Conservation (phyloP, 2,888 invertebrate species). For the Cyclophora punctaria region DNA sequence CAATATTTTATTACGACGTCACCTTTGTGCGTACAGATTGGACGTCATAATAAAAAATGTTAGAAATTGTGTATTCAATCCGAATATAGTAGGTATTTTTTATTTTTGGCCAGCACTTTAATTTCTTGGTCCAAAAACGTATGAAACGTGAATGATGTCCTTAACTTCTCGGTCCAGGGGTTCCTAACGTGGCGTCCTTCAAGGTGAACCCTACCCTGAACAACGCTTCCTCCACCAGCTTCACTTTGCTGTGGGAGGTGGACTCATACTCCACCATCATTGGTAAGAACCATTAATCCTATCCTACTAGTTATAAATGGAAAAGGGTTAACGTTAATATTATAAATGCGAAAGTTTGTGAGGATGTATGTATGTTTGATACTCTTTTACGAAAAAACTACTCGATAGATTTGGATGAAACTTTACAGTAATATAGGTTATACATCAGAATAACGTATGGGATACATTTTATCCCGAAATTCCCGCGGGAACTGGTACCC, state of each 20-base stretch:
- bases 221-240: constrained; percentile 69
- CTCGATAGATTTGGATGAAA: neutral
- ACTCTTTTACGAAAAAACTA: neutral
- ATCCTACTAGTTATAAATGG: too few relatives aligned
- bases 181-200: constrained; percentile 81
- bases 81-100: too few relatives aligned
- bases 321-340: too few relatives aligned
- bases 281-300: constrained; percentile 62
- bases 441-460: neutral
- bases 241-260: constrained; percentile 88
- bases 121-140: too few relatives aligned
- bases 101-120: too few relatives aligned
- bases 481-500: too few relatives aligned
- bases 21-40: too few relatives aligned
- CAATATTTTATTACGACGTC: too few relatives aligned
- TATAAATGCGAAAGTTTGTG: too few relatives aligned
- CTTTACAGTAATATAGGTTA: neutral
- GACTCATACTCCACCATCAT: constrained; percentile 87
- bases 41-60: too few relatives aligned
- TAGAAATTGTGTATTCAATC: too few relatives aligned
- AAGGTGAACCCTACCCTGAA: constrained; percentile 73
- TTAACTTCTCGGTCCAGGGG: constrained; percentile 57
- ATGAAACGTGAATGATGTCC: neutral
- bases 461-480: neutral
- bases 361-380: too few relatives aligned